Base-by-base conservation (phyloP, 2,797 vertebrate genomes). In the Myripristis murdjan region DNA sequence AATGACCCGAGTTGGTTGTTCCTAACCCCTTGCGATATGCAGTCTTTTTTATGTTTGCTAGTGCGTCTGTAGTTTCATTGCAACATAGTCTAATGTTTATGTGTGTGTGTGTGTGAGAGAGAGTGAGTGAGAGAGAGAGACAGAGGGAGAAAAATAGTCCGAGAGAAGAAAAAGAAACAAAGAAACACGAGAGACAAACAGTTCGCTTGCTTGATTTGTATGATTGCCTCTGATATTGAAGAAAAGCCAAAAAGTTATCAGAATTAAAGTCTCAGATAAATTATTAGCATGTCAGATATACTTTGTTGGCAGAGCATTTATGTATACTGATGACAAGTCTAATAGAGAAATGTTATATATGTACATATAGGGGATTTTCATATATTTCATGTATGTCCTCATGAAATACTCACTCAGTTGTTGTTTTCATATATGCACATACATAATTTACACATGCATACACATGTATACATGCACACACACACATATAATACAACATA, bases 221-320 rank as follows among this genome's bases (percentile, higher is more conserved):
- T 65, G 65, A 82, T 72, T 0, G 60, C 28, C 22, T 53, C n/a
- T n/a, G 73, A 57, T 70, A 72, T 71, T 81, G 68, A 73, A 60
- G 70, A 75, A 74, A 64, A 28, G 43, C 47, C 73, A 44, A 77
- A 67, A 77, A 12, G 3, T 74, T 73, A 49, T 79, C 69, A 70
- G 46, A 81, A 66, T 65, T 16, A 11, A 58, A 58, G n/a, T n/a
- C n/a, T n/a, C n/a, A n/a, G 22, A 16, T 14, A 23, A 18, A 48
- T 58, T 37, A 72, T 84, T 56, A 51, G 52, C 41, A 23, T 23
- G 35, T 53, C 4, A 58, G 59, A 2, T 60, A 63, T 22, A 63
- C 51, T 46, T 63, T 31, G 28, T 31, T 31, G 28, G 6, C 28
- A 31, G 31, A 31, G 7, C 28, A 31, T 28, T 31, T 4, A 31